Conservation (phyloP, 2,113 vertebrate species). For the Misgurnus anguillicaudatus region DNA sequence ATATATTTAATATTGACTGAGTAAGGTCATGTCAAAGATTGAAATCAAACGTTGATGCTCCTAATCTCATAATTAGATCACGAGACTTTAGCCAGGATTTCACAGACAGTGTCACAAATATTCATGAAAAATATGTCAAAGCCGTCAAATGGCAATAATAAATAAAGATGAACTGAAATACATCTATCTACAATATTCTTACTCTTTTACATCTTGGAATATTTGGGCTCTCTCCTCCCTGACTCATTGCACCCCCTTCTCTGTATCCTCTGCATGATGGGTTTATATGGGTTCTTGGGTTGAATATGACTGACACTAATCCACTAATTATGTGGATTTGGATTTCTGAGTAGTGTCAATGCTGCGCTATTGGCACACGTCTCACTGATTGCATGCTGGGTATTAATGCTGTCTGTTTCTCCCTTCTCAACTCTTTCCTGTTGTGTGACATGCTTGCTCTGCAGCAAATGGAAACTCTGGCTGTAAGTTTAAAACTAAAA, state of each 20-base stretch:
- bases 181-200: not conserved
- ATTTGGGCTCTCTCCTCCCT: not conserved
- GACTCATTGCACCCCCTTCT: not conserved
- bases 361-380: not conserved
- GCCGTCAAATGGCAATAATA: too few relatives aligned
- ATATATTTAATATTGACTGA: too few relatives aligned
- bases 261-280: not conserved
- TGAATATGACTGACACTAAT: slow-evolving; percentile 16
- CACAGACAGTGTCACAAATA: too few relatives aligned
- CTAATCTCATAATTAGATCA: too few relatives aligned
- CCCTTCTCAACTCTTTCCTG: slow-evolving; percentile 70
- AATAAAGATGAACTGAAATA: too few relatives aligned
- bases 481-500: slow-evolving; percentile 90
- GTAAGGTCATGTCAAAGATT: too few relatives aligned
- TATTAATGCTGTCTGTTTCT: slow-evolving; percentile 76
- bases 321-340: slow-evolving; percentile 56
- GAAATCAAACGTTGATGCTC: too few relatives aligned
- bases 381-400: slow-evolving; percentile 74
- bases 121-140: too few relatives aligned
- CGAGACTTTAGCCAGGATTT: too few relatives aligned
- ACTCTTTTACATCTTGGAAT: not conserved
- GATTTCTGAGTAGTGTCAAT: slow-evolving; percentile 49
- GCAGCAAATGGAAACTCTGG: slow-evolving; percentile 99
- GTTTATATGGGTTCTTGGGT: not conserved
- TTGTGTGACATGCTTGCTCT: slow-evolving; percentile 93